These are phyloP conservation scores for Drosophila yakuba DNA, from an alignment of 1,140 invertebrate species.

Conservation along the genomic window DNA sequence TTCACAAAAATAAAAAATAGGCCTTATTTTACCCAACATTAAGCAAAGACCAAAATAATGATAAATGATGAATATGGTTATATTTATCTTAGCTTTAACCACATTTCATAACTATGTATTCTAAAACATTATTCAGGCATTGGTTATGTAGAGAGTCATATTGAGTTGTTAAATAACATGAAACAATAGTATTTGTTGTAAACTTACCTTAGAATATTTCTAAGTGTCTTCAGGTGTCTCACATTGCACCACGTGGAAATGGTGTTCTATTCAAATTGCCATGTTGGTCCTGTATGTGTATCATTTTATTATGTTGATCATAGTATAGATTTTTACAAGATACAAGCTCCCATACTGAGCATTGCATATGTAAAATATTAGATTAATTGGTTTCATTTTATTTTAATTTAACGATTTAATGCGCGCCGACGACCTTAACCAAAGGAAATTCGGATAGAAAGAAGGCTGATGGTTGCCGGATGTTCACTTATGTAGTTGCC, in stretches of 20 bases:
- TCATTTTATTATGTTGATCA: background rate
- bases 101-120: background rate
- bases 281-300: no score
- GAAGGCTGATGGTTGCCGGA: conserved; percentile 25
- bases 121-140: background rate
- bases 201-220: conserved; percentile 3
- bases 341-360: background rate
- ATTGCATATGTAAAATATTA: background rate
- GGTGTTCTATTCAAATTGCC: background rate
- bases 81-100: no score
- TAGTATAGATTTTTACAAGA: background rate
- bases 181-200: background rate
- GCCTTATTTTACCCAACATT: no score
- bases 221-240: conserved; percentile 4
- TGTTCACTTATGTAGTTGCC: background rate
- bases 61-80: no score
- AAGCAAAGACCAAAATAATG: no score
- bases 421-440: background rate
- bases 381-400: conserved; percentile 4
- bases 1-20: no score
- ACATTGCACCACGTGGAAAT: conserved; percentile 27
- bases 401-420: background rate
- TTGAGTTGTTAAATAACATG: background rate
- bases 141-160: conserved; percentile 31
- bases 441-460: conserved; percentile 7